phyloP scores from a whole-genome alignment of 2,888 invertebrate genomes.

The Himalopsyche kuldschensis region DNA sequence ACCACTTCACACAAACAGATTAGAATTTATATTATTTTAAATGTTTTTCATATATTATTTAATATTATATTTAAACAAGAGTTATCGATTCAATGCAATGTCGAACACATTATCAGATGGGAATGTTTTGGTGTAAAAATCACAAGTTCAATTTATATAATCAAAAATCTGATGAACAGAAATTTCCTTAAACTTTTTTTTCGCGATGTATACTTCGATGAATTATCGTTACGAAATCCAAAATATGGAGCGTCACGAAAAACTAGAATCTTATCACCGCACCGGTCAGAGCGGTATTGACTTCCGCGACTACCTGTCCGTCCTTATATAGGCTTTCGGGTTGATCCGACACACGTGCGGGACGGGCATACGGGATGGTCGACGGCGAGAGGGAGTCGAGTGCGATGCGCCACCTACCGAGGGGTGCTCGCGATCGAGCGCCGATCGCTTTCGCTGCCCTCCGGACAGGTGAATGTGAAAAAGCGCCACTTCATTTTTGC shows the following conservation, averaged over 20 bases:
- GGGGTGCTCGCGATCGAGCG: background rate
- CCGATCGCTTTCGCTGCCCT: background rate
- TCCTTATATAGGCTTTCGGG: conserved; percentile 53
- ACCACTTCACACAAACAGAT: background rate
- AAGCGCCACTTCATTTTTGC: background rate
- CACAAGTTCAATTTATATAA: too few species aligned
- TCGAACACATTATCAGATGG: too few species aligned
- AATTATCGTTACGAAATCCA: background rate
- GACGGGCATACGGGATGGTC: conserved; percentile 43
- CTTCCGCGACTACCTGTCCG: conserved; percentile 50
- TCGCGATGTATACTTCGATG: conserved; percentile 28
- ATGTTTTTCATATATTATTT: too few species aligned
- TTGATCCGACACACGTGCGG: conserved; percentile 46
- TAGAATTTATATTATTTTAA: too few species aligned
- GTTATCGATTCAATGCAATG: too few species aligned
- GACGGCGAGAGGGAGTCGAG: conserved; percentile 44
- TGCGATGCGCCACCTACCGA: background rate
- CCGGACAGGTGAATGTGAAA: background rate
- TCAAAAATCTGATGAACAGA: too few species aligned
- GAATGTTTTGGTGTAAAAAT: too few species aligned
- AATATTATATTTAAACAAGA: too few species aligned
- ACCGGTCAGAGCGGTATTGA: conserved; percentile 52
- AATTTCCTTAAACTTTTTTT: background rate
- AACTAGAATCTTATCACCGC: conserved; percentile 17
- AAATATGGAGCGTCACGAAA: background rate